Evolutionary conservation across 2,797 vertebrate species (phyloP), one percentile per base, ranked within the genome.

Genomic region (Carapus acus): DNA sequence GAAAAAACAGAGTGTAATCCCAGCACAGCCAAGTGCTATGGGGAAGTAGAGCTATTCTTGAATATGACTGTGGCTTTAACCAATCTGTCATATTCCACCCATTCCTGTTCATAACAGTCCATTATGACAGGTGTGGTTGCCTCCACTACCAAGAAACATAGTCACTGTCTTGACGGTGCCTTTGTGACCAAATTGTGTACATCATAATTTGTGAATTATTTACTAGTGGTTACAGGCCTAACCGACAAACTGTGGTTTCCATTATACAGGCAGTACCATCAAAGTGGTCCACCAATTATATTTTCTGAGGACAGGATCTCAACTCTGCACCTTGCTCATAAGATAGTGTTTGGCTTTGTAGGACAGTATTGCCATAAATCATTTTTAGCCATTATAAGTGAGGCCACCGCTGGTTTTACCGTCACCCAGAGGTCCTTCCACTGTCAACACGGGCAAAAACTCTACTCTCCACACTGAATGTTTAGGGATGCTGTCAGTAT

Each of bases 401-500:
- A 72, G 67, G 58, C 58, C 63, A 51, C 42, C 29, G 49, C 50
- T 4, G 43, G 42, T 53, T 51, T 75, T 60, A 69, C 36, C 58
- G 40, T 60, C 51, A 51, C 43, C 55, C 17, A 2, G 7, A 49
- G 59, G 58, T 62, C 24, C 47, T 64, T 65, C 65, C 9, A 46
- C 18, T 71, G 67, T 49, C 19, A 64, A 41, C n/a, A n/a, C 31
- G 47, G 62, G 45, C 47, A 58, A n/a, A n/a, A 67, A 74, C 51
- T 48, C 46, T 62, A 75, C 62, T 49, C 62, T 22, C 21, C 20
- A 41, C 11, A 46, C 11, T 18, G 40, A 49, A 59, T 74, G 77
- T 78, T 83, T 75, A 55, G 37, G 20, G 52, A 68, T 46, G 81
- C 76, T 76, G 68, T 83, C 80, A 83, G 52, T 76, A 43, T 50